Base-by-base conservation (phyloP, 2,797 vertebrate species). In the Chelon labrosus region DNA sequence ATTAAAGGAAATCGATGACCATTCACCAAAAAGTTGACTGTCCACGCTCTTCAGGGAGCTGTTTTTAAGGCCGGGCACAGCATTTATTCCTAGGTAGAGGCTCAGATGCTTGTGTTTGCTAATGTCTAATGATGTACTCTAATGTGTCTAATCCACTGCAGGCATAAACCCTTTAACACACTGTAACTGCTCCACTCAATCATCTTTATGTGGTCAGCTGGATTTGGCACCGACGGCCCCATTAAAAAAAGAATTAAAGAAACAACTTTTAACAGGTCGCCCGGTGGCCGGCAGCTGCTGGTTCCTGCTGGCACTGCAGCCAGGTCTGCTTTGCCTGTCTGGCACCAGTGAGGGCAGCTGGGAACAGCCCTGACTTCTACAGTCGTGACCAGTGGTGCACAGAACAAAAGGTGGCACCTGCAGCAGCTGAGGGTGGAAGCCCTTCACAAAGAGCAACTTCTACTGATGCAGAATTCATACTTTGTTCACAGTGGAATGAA, bases 181-280 rank as follows among this genome's bases (percentile, higher is more conserved):
- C 59, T 51, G 17, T 16, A 83, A 65, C 46, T 56, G 65, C 74
- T 69, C 17, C 55, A 52, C 42, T 87, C 57, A 80, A 68, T 85
- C 83, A 65, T 83, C 61, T 79, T 80, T 54, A 73, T 78, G 79
- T 56, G 73, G 73, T 86, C 83, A 80, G 79, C 73, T 70, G 79
- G 68, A 82, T 39, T 65, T 83, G 75, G 71, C 77, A 83, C 76
- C 71, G 65, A 73, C 65, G 56, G 49, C 25, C 53, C 54, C 60
- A 74, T 85, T 83, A 88, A 57, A 76, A 74, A 31, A 31, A 31
- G 7, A 31, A 31, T 31, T 5, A 22, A 22, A 22, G 22, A 50
- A 79, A 75, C 73, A 59, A 64, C 73, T 80, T 73, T 78, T 77
- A 83, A 80, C 81, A 86, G 80, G 79, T 67, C 84, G 75, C 65